Evolutionary conservation across 2,888 invertebrate genomes (phyloP), one percentile per base, ranked within the genome.

Genomic region (Adelphocoris suturalis): DNA sequence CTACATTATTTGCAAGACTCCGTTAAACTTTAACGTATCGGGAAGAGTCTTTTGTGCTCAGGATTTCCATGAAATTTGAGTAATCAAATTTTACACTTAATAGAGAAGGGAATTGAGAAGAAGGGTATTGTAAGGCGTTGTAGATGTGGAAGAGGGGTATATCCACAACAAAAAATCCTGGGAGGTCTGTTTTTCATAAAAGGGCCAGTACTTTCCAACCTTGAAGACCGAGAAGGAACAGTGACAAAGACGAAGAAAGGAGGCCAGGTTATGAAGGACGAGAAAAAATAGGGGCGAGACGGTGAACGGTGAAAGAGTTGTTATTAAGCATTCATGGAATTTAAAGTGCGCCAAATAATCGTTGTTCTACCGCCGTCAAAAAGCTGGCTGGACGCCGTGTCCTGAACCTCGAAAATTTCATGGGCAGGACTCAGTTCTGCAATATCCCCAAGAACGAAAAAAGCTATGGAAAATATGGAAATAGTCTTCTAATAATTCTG

Each of bases 401-500:
- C 82, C 52, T 86, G 86, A 86, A n/a, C 68, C 48, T 86, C 52
- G 46, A 52, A 52, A 82, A 82, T n/a, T 57, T 27, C 61, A 48
- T 14, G 57, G 37, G 27, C 28, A 52, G 52, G 52, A 52, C 19
- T 82, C 52, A 16, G 19, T 23, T 16, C 19, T 52, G 82, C 82
- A 27, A 52, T 82, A 52, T 48, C 82, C 48, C 3, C 81, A 13
- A 46, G 13, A 16, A n/a, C 5, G 37, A 19, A 78, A 55, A 80
- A 88, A 88, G 88, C 88, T 55, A 80, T 68, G 75, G 68, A 76
- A 85, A 90, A 90, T 90, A 90, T 90, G 90, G 81, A 90, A 89
- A 90, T 90, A 68, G 78, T 37, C 82, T 52, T 89, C 89, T 89
- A 89, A 90, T 90, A 90, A 90, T 90, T 90, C 89, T 52, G 48